These are phyloP conservation scores for Phodopus roborovskii DNA, from an alignment of 2,113 vertebrate genomes.

Conservation along the genomic window DNA sequence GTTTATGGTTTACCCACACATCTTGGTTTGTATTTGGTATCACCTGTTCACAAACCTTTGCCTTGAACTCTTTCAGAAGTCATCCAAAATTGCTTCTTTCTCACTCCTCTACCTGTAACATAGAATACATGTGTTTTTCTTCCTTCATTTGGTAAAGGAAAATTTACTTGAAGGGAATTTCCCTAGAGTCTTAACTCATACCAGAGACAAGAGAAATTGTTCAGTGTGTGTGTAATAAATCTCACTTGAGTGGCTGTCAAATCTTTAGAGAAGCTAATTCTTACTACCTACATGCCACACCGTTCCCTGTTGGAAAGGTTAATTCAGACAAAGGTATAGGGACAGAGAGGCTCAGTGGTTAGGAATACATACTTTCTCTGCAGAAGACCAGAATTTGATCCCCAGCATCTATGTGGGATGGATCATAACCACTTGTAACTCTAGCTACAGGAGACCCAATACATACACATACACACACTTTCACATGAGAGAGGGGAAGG, in stretches of 20 bases:
- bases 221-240: fast-evolving
- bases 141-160: not conserved
- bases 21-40: not conserved
- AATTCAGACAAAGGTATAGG: not conserved
- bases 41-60: not conserved
- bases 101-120: not conserved
- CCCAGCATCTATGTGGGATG: not conserved
- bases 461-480: not conserved
- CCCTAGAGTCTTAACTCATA: not conserved
- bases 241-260: not conserved
- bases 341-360: not conserved
- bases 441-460: not conserved
- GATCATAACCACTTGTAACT: not conserved
- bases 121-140: not conserved
- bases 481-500: not conserved
- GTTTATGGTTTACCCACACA: not conserved
- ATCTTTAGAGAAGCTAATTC: too few species aligned
- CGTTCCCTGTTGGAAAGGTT: not conserved
- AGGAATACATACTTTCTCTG: not conserved
- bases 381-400: not conserved
- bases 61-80: not conserved
- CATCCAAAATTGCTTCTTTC: too few species aligned
- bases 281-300: not conserved
- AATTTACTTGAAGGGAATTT: not conserved
- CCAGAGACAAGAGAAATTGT: not conserved